Conservation (phyloP, 2,888 invertebrate species). For the Cosmorhoe ocellata region DNA sequence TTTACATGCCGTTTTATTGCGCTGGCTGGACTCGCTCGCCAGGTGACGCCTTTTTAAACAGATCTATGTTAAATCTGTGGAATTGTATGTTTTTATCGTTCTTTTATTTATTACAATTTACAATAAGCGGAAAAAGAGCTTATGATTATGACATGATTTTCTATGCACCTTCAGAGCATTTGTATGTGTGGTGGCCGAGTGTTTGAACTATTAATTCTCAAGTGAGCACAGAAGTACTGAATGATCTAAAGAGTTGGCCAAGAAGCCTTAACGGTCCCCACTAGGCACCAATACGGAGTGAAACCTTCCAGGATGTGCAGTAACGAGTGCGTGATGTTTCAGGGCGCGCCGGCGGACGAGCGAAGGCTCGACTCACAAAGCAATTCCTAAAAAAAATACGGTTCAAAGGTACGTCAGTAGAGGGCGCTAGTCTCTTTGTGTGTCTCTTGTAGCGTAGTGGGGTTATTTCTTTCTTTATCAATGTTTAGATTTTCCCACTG, state of each 20-base stretch:
- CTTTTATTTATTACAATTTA: no score
- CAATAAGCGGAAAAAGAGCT: no score
- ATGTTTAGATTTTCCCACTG: conserved; percentile 17
- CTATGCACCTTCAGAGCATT: no score
- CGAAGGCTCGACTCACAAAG: conserved; percentile 67
- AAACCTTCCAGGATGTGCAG: not conserved
- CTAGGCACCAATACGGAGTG: no score
- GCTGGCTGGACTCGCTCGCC: not conserved
- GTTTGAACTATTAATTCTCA: no score
- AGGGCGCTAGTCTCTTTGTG: conserved; percentile 47
- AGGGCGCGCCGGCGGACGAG: conserved; percentile 63
- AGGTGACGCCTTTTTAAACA: conserved; percentile 1
- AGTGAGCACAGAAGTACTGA: no score
- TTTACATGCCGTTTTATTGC: conserved; percentile 6
- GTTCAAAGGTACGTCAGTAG: conserved; percentile 75
- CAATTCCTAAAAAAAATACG: conserved; percentile 73
- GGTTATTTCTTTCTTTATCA: conserved; percentile 19
- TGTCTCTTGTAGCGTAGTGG: conserved; percentile 24
- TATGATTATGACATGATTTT: no score
- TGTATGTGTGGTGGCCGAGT: no score
- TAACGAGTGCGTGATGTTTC: conserved; percentile 43
- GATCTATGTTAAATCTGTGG: not conserved
- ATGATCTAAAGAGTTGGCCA: no score
- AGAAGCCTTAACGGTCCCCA: no score
- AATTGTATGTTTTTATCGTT: no score